Evolutionary conservation across 2,797 vertebrate genomes (phyloP), one percentile per base, ranked within the genome.

Genomic region (Linurgus olivaceus): DNA sequence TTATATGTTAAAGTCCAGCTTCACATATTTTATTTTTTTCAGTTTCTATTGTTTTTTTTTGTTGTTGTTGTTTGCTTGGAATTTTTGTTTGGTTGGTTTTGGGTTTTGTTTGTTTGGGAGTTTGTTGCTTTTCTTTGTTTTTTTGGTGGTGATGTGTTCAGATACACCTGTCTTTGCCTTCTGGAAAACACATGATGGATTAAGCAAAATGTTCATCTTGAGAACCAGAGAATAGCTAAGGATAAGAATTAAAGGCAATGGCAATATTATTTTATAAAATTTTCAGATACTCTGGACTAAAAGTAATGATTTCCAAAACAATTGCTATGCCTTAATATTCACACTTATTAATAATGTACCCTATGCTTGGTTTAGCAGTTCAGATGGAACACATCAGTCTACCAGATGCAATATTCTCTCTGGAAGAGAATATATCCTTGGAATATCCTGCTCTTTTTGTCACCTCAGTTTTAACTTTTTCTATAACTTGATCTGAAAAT

Each of bases 401-500:
- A 58, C 65, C 40, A 75, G 66, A 55, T 74, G 40, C 55, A 86
- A 17, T 88, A 76, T 79, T 94, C 55, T 85, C 72, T 47, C 48
- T 76, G 68, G 33, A 86, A 21, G 11, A 48, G 38, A 67, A 20
- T 78, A 83, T 91, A 93, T 95, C 48, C 51, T 90, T 91, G 78
- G 47, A 86, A 75, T 88, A 92, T 42, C 44, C 55, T 88, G 45
- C 44, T 92, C 52, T 84, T 90, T 96, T 77, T 87, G 48, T 61
- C 88, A 91, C 23, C 83, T 93, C 40, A 75, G 37, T 89, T 96
- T 97, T 96, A 92, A 90, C 88, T 96, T 91, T 89, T 88, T 40
- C 59, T 76, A 31, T 86, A 92, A 90, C n/a, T 94, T 91, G 93
- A 93, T 95, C 63, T 96, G 78, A 88, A 96, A 93, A 96, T 85